Conservation (phyloP, 2,797 vertebrate genomes). For the Pseudochirops cupreus region DNA sequence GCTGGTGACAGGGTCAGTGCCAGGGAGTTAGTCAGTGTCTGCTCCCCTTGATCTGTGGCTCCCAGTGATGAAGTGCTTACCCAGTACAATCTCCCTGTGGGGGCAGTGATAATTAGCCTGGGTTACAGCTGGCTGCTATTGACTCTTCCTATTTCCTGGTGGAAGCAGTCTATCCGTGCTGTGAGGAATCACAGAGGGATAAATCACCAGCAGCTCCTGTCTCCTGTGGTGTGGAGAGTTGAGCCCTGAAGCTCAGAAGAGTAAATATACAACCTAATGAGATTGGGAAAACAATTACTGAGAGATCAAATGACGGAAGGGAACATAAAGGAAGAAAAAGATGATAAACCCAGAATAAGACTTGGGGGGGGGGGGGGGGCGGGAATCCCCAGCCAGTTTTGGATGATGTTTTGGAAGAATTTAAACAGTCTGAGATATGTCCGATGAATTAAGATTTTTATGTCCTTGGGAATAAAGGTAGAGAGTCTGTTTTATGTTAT, state of each 20-base stretch:
- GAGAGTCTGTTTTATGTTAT: neutral
- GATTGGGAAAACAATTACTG: conserved; percentile 82
- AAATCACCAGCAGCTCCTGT: conserved; percentile 78
- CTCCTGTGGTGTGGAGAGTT: conserved; percentile 81
- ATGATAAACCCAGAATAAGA: neutral
- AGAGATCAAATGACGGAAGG: conserved; percentile 65
- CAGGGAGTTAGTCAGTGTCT: conserved; percentile 1
- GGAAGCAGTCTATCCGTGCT: conserved; percentile 65
- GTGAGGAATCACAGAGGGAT: conserved; percentile 60
- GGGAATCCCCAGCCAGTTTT: conserved; percentile 7
- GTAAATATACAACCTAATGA: conserved; percentile 83
- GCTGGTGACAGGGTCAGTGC: conserved; percentile 41
- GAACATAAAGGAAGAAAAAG: neutral
- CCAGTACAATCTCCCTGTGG: conserved; percentile 64
- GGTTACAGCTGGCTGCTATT: conserved; percentile 72
- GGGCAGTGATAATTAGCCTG: conserved; percentile 78
- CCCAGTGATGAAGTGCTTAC: conserved; percentile 74
- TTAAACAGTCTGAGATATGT: neutral
- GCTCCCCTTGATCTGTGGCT: conserved; percentile 59
- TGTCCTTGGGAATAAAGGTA: neutral
- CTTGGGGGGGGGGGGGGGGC: neutral
- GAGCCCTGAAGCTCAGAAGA: conserved; percentile 84
- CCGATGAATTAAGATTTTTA: neutral
- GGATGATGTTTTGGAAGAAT: conserved; percentile 5
- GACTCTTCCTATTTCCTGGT: conserved; percentile 66